Percentiles rank a stretch among this genome's conserved stretches.
These are phyloP conservation scores for Heterotilapia buettikoferi DNA, from an alignment of 2,113 vertebrate species.

Conservation along the genomic window DNA sequence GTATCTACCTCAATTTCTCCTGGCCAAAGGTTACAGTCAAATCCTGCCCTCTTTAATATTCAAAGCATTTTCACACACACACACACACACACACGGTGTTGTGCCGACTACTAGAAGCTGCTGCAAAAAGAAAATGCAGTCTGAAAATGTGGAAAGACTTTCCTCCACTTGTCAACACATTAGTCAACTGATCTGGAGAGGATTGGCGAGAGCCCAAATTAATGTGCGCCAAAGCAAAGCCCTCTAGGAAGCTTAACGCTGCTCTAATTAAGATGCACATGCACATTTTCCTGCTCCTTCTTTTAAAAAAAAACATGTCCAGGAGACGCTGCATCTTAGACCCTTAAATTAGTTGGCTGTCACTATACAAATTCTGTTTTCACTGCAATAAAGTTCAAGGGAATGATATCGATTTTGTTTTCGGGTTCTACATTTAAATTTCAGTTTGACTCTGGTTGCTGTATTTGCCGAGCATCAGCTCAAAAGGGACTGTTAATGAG, in stretches of 20 bases:
- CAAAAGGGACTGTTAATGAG: not conserved
- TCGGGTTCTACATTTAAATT: not conserved
- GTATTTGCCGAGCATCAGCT: not conserved
- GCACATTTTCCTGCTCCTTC: conserved; percentile 43
- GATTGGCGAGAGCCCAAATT: conserved; percentile 64
- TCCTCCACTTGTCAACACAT: conserved; percentile 58
- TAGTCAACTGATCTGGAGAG: conserved; percentile 56
- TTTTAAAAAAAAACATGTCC: not conserved
- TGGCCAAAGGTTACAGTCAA: conserved; percentile 1
- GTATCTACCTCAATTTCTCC: not conserved
- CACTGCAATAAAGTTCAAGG: not conserved
- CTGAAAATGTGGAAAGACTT: conserved; percentile 54
- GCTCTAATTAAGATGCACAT: conserved; percentile 61
- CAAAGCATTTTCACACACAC: not conserved
- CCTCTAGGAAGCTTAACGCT: conserved; percentile 56
- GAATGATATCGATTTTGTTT: not conserved
- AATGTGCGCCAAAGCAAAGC: conserved; percentile 56
- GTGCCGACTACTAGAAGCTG: not conserved
- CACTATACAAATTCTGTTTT: not conserved
- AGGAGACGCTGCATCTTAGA: not conserved
- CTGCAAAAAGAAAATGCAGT: conserved; percentile 30
- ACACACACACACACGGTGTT: not conserved
- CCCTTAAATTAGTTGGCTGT: not conserved
- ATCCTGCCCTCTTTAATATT: conserved; percentile 34
- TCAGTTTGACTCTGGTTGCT: not conserved